Base-by-base conservation (phyloP, 2,888 invertebrate genomes). In the Lepidocyrtinus sp. region DNA sequence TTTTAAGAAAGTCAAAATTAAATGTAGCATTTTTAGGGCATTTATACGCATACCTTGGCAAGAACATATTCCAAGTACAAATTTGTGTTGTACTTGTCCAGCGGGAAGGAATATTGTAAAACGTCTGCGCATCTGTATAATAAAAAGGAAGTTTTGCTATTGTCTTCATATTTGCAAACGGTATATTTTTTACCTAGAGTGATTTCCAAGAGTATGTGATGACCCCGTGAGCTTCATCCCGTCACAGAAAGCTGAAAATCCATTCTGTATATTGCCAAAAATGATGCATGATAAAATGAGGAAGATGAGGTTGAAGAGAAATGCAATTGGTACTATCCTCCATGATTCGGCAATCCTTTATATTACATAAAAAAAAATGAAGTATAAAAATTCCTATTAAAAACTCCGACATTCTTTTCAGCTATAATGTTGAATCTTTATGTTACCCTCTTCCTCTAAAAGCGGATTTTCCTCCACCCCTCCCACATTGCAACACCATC, bases 251-350 rank as follows among this genome's bases (percentile, higher is more conserved):
- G 68, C 15, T 7, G 75, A 45, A 25, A 82, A 84, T 26, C 84
- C 84, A 27, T 77, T 70, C 21, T 68, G 79, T 55, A 84, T 62
- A 24, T 69, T 73, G 12, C 46, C 65, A 50, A 84, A 75, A 19
- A 82, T 80, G 26, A 84, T 75, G 19, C 79, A 82, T 17, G 82
- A 82, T 15, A 84, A 50, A 21, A 80, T 80, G 0, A 84, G 61
- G 70, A 76, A 75, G 21, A 84, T 62, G 7, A 81, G 50, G 46
- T 84, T 84, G 55, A 77, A 77, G 1, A 82, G 0, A 69, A 82
- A 81, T 0, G 84, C 76, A 0, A 82, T 67, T 21, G 84, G 84
- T 2, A 84, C 84, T 22, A 84, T 84, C 67, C 84, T 76, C 84
- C 84, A 84, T 0, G 84, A 81, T 19, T 82, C 81, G 2, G 84